A percentile compares a stretch with the other conserved stretches of the same genome.
These are phyloP conservation scores for Sphaerodactylus townsendi DNA, from an alignment of 2,113 vertebrate species.

Conservation along the genomic window DNA sequence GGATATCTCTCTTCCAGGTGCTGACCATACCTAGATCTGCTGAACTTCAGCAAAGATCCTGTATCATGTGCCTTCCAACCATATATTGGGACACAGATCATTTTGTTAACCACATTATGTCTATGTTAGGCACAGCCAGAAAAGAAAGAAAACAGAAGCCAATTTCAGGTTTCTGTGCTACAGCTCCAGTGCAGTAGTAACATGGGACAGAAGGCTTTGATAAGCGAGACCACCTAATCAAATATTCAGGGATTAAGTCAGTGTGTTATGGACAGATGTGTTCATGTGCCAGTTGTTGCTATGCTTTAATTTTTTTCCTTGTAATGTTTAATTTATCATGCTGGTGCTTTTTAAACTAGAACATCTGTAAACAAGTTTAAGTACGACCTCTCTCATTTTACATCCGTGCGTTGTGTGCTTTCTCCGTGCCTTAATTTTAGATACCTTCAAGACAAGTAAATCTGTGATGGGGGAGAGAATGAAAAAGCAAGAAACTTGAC, in stretches of 20 bases:
- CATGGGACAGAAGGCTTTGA: constrained; percentile 58
- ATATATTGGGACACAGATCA: neutral
- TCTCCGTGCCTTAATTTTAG: constrained; percentile 70
- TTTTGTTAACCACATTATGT: neutral
- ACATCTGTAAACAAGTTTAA: constrained; percentile 78
- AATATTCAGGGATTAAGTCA: constrained; percentile 78
- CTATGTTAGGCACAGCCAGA: neutral
- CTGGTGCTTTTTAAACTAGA: constrained; percentile 71
- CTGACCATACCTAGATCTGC: too few relatives aligned
- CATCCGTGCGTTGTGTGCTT: constrained; percentile 59
- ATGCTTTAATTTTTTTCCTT: constrained; percentile 65
- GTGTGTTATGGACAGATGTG: constrained; percentile 67
- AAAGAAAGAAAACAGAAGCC: constrained; percentile 34
- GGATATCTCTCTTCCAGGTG: too few relatives aligned
- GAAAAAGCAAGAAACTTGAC: constrained; percentile 33
- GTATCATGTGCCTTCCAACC: neutral
- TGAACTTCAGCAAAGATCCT: too few relatives aligned
- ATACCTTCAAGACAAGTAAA: constrained; percentile 73
- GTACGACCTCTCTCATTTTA: constrained; percentile 71
- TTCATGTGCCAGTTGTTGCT: constrained; percentile 69
- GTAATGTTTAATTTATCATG: constrained; percentile 82
- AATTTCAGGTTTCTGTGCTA: constrained; percentile 33
- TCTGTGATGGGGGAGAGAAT: constrained; percentile 38
- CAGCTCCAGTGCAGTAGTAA: constrained; percentile 34
- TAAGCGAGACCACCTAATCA: constrained; percentile 60